phyloP scores from a whole-genome alignment of 2,888 invertebrate species.

The Poecilobothrus nobilitatus region DNA sequence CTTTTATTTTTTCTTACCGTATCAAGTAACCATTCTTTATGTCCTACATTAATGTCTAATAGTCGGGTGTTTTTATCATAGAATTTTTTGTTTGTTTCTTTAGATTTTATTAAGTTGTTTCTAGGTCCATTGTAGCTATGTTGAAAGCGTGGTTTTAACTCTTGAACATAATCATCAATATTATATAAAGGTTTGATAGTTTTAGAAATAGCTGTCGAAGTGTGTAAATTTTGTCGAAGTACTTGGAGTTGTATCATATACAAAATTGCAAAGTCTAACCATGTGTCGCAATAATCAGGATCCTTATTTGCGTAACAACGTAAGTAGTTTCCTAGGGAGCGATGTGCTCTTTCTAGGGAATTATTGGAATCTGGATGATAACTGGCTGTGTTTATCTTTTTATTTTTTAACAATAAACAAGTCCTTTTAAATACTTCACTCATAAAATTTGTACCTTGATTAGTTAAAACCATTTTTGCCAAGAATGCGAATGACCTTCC shows the following conservation, averaged over 20 bases:
- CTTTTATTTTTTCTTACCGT: too few species aligned
- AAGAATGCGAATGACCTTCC: too few species aligned
- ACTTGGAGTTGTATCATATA: too few species aligned
- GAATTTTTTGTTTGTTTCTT: neutral
- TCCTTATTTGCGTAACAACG: constrained; percentile 1
- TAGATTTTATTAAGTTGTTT: neutral
- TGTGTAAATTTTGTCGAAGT: neutral
- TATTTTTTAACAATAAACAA: too few species aligned
- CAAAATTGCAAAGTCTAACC: neutral
- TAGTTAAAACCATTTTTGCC: too few species aligned
- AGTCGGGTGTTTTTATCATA: too few species aligned
- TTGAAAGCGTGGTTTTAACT: neutral
- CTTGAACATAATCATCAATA: neutral
- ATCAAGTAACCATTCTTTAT: too few species aligned
- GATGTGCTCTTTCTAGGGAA: too few species aligned
- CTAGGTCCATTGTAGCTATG: neutral
- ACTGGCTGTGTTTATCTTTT: neutral
- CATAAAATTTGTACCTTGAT: too few species aligned
- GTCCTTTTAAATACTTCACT: too few species aligned
- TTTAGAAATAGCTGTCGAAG: neutral
- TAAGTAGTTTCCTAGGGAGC: neutral
- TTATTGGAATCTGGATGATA: neutral
- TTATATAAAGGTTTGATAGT: neutral
- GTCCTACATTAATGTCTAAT: too few species aligned
- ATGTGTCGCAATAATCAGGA: neutral